Conservation (phyloP, 2,888 invertebrate genomes). For the Troides helena region DNA sequence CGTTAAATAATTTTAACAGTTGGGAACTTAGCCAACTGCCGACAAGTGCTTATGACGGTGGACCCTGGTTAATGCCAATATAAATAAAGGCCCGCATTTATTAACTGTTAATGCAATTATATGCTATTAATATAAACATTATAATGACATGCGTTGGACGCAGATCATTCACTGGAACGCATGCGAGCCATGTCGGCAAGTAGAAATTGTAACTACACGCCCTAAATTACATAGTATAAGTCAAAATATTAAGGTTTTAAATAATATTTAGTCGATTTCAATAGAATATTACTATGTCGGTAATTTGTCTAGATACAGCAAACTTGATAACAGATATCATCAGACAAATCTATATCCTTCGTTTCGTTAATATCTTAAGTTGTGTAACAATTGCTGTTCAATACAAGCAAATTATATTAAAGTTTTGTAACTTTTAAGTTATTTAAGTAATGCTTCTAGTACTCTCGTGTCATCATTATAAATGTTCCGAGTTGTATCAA, state of each 20-base stretch:
- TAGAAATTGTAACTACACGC: not conserved
- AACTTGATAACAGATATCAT: no score
- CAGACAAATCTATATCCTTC: no score
- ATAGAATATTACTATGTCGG: no score
- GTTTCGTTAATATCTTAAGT: no score
- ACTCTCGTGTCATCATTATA: not conserved
- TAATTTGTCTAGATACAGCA: no score
- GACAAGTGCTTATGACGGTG: constrained; percentile 36
- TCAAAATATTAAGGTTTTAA: not conserved
- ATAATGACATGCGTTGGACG: constrained; percentile 27
- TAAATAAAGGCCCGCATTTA: constrained; percentile 49
- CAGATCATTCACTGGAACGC: not conserved
- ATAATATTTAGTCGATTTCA: no score
- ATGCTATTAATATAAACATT: constrained; percentile 34
- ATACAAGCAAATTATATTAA: no score
- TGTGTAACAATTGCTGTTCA: no score
- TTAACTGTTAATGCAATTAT: constrained; percentile 29
- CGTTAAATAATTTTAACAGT: constrained; percentile 53
- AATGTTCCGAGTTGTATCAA: constrained; percentile 13
- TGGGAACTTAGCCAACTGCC: constrained; percentile 55
- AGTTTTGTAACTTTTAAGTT: not conserved
- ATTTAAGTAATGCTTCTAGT: not conserved
- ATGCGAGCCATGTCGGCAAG: not conserved
- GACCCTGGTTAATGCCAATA: constrained; percentile 54
- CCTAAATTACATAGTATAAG: not conserved